phyloP scores from a whole-genome alignment of 37 sponge, comb jelly and placozoan genomes.

The Theonella swinhoei region DNA sequence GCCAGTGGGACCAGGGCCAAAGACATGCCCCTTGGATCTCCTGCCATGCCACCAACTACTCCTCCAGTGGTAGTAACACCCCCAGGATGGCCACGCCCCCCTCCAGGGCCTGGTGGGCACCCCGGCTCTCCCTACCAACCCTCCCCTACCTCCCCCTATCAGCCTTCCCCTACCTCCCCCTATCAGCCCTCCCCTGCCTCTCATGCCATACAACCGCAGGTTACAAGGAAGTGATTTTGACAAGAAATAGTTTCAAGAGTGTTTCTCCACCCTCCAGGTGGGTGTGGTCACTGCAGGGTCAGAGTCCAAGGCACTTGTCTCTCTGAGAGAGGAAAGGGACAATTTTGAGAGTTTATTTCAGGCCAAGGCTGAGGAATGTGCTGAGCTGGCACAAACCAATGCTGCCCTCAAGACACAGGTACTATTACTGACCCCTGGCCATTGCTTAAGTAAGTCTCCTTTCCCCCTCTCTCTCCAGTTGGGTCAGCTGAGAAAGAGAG shows the following conservation, averaged over 20 bases:
- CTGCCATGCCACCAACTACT: background rate
- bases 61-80: background rate
- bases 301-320: background rate
- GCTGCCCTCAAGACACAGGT: background rate
- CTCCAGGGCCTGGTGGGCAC: background rate
- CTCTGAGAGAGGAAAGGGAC: background rate
- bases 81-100: background rate
- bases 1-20: too few relatives aligned
- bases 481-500: background rate
- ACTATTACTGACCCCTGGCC: too few relatives aligned
- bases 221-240: too few relatives aligned
- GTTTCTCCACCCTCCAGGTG: too few relatives aligned
- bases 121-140: background rate
- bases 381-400: background rate
- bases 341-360: background rate
- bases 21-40: background rate
- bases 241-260: too few relatives aligned
- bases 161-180: conserved; percentile 1
- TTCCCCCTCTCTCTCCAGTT: background rate
- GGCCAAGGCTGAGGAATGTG: conserved; percentile 1
- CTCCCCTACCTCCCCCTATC: background rate
- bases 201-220: background rate
- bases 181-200: background rate
- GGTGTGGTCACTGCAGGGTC: background rate
- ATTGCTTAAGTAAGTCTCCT: too few relatives aligned